Evolutionary conservation across 2,888 invertebrate genomes (phyloP), one percentile per base, ranked within the genome.

Genomic region (Molanna angustata): DNA sequence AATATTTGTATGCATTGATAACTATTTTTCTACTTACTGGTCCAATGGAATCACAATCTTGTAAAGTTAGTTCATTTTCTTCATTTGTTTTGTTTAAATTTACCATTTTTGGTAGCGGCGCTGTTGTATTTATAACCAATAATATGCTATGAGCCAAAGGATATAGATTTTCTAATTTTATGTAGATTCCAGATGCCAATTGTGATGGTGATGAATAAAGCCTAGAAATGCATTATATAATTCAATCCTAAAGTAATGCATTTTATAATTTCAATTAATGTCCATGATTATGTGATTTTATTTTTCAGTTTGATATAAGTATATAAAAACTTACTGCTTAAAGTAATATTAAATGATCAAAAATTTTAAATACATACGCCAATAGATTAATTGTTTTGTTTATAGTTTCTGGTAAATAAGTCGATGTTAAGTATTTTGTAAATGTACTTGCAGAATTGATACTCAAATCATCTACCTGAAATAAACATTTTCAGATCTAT

Each of bases 101-200:
- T 31, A 7, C 16, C 2, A 59, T 61, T 32, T 61, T 57, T 9
- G 65, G 62, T 9, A 82, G 64, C 1, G 80, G 82, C 1, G 79
- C 79, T 1, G 83, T 84, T 0, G 85, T 85, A 60, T 84, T 79
- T 3, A 84, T 78, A 58, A 82, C 69, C 3, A 85, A 69, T 46
- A 83, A 73, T 4, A 84, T 67, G 58, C 80, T 79, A 60, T 81
- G 79, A 2, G 76, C 76, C 56, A 80, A 69, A 2, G 81, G 78
- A 63, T 72, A 75, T 19, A 84, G 68, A 49, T 77, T 73, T 11
- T 73, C 72, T 16, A 85, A 67, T 43, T 73, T 73, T 3, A 84
- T 73, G 48, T 76, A 74, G 60, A 80, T 79, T 3, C 79, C 79
- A 35, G 71, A 71, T 2, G 71, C 67, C 20, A 77, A 65, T 64